Conservation (phyloP, 2,888 invertebrate species). For the Lysandra bellargus region DNA sequence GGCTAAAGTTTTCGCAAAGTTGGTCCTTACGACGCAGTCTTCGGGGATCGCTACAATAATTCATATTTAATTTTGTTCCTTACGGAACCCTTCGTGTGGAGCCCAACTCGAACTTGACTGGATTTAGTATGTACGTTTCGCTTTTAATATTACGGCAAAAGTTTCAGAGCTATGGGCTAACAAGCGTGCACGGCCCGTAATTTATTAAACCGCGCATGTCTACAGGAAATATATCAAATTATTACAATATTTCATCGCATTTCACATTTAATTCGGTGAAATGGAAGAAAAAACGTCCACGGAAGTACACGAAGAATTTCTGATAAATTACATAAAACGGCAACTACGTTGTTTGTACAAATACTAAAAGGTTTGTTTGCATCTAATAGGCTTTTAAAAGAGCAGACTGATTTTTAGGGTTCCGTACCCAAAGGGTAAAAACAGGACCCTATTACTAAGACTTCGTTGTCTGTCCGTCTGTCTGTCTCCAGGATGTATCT, state of each 20-base stretch:
- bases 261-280: constrained; percentile 10
- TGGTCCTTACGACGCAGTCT: too few species aligned
- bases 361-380: too few species aligned
- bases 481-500: too few species aligned
- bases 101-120: background rate
- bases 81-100: background rate
- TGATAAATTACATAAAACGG: background rate
- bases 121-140: background rate
- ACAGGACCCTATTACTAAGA: too few species aligned
- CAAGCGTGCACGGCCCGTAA: constrained; percentile 18
- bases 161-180: constrained; percentile 19
- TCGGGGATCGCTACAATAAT: too few species aligned
- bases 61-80: background rate
- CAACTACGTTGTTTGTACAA: background rate
- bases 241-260: constrained; percentile 21
- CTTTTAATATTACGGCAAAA: constrained; percentile 12
- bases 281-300: background rate
- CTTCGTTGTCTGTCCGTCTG: too few species aligned
- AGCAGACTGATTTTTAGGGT: too few species aligned
- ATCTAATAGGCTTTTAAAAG: too few species aligned
- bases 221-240: constrained; percentile 20
- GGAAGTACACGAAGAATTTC: background rate
- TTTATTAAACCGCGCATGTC: constrained; percentile 24
- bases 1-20: too few species aligned
- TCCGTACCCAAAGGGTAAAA: too few species aligned